Percentiles rank a stretch among this genome's conserved stretches.
Conservation (phyloP, 2,113 vertebrate genomes). For the Nanorana parkeri region DNA sequence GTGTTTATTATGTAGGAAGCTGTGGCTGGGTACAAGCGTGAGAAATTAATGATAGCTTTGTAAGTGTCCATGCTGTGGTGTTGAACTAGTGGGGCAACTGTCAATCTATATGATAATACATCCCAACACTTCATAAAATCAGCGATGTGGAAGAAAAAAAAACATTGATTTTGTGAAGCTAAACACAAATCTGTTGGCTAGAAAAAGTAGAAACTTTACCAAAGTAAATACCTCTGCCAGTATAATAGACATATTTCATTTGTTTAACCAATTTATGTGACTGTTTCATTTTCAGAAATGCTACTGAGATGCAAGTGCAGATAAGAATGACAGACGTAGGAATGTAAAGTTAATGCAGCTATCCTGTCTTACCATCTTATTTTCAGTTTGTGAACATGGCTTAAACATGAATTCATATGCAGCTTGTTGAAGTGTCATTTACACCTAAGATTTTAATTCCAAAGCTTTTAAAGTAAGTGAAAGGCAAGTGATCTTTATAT, state of each 20-base stretch:
- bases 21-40: slow-evolving; percentile 66
- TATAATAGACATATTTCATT: slow-evolving; percentile 54
- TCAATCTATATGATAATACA: slow-evolving; percentile 83
- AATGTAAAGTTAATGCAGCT: background rate
- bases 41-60: slow-evolving; percentile 79
- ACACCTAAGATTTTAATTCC: slow-evolving; percentile 13
- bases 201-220: slow-evolving; percentile 65
- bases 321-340: slow-evolving; percentile 11
- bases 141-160: slow-evolving; percentile 71
- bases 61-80: slow-evolving; percentile 72
- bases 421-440: background rate
- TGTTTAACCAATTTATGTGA: slow-evolving; percentile 51
- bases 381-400: background rate
- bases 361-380: slow-evolving; percentile 3
- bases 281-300: slow-evolving; percentile 59
- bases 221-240: slow-evolving; percentile 65
- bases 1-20: slow-evolving; percentile 73
- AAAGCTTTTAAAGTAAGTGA: background rate
- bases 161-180: slow-evolving; percentile 74
- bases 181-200: slow-evolving; percentile 65
- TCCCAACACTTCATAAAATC: slow-evolving; percentile 79
- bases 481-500: background rate
- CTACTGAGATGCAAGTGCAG: background rate
- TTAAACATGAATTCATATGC: background rate
- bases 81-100: slow-evolving; percentile 74